Evolutionary conservation across 2,113 vertebrate species (phyloP).

Genomic region (Daboia siamensis): DNA sequence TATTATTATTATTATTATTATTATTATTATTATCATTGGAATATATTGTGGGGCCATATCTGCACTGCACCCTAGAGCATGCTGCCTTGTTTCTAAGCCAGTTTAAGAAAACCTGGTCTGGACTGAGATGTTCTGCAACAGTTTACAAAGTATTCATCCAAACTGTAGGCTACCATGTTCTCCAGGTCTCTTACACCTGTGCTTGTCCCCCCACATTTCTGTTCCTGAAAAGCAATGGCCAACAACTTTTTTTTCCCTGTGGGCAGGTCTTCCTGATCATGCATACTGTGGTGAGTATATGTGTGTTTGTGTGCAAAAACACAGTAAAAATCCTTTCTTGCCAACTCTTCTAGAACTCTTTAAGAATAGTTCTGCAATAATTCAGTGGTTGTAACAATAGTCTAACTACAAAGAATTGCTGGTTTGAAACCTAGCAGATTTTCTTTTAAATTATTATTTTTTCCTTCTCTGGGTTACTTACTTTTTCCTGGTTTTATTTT

Average conservation of each 20-base stretch:
- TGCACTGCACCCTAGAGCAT: not conserved
- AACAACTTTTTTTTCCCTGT: not conserved
- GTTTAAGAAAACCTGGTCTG: not conserved
- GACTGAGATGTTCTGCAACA: not conserved
- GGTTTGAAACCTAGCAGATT: not conserved
- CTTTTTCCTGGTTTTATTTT: not conserved
- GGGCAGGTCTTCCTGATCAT: not conserved
- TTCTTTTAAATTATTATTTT: not conserved
- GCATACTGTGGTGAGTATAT: not conserved
- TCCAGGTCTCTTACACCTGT: not conserved
- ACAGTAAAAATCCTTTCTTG: not conserved
- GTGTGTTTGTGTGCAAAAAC: not conserved
- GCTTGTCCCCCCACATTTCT: not conserved
- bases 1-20: too few species aligned
- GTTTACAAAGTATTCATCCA: not conserved
- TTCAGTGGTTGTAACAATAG: not conserved
- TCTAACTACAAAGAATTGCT: not conserved
- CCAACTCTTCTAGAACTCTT: not conserved
- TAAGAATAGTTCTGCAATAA: not conserved
- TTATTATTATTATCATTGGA: too few species aligned
- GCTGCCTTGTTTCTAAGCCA: not conserved
- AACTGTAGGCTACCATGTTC: not conserved
- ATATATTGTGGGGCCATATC: not conserved
- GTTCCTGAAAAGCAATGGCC: not conserved
- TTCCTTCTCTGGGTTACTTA: not conserved